Percentiles rank a stretch among this genome's conserved stretches.
Conservation (phyloP, 1,140 invertebrate species). For the Drosophila sturtevanti region DNA sequence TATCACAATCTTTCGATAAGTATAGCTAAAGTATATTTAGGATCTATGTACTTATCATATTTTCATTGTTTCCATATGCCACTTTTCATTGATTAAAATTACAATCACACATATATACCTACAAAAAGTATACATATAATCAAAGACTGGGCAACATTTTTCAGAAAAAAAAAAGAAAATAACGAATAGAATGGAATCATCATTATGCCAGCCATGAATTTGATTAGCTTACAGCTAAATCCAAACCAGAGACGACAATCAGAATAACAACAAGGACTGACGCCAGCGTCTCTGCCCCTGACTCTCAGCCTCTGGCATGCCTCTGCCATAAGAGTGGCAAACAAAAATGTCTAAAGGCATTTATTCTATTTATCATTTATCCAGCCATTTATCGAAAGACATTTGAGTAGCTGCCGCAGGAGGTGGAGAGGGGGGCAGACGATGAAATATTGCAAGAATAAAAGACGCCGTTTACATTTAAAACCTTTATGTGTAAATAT, state of each 20-base stretch:
- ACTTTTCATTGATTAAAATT: constrained; percentile 30
- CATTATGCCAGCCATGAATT: constrained; percentile 73
- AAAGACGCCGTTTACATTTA: constrained; percentile 68
- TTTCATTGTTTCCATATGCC: constrained; percentile 6
- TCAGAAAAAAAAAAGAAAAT: constrained; percentile 46
- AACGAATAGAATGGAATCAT: constrained; percentile 15
- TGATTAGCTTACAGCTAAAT: constrained; percentile 77
- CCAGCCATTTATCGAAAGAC: constrained; percentile 62
- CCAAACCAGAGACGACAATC: constrained; percentile 59
- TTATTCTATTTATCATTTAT: constrained; percentile 80
- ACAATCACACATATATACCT: neutral
- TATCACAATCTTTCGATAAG: too few species aligned
- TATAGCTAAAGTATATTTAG: too few species aligned
- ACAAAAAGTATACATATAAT: neutral
- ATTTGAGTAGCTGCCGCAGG: constrained; percentile 46
- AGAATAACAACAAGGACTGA: constrained; percentile 33
- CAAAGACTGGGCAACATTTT: constrained; percentile 17
- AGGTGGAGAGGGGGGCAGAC: neutral
- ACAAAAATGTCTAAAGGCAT: constrained; percentile 63
- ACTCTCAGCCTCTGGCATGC: neutral
- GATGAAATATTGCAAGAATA: constrained; percentile 58
- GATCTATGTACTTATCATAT: too few species aligned
- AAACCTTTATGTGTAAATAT: constrained; percentile 57
- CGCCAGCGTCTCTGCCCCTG: neutral
- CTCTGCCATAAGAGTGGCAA: constrained; percentile 37